Conservation (phyloP, 2,797 vertebrate species). For the Helarctos malayanus region DNA sequence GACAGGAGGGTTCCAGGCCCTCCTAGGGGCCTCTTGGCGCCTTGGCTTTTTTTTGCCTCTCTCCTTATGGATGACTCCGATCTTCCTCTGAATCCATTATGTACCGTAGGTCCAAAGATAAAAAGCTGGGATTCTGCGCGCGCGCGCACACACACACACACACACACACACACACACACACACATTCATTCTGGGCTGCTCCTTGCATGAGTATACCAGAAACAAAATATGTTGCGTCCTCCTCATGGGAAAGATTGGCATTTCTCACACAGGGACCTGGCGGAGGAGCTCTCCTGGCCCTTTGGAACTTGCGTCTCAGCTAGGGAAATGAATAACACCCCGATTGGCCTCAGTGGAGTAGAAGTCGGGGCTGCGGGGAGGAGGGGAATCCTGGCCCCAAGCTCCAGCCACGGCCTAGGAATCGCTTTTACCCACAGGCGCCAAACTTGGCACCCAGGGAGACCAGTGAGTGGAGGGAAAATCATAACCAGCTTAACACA, state of each 20-base stretch:
- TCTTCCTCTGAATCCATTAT: slow-evolving; percentile 81
- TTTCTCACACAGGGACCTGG: slow-evolving; percentile 66
- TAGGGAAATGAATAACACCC: slow-evolving; percentile 75
- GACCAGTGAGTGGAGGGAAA: slow-evolving; percentile 52
- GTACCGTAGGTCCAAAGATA: slow-evolving; percentile 62
- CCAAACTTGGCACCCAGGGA: slow-evolving; percentile 62
- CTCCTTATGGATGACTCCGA: slow-evolving; percentile 78
- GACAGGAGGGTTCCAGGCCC: slow-evolving; percentile 79
- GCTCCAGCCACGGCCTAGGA: neutral
- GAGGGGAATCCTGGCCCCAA: neutral
- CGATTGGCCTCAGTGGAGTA: slow-evolving; percentile 71
- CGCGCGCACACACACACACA: neutral
- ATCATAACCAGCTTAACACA: slow-evolving; percentile 72
- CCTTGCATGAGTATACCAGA: slow-evolving; percentile 81
- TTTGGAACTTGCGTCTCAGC: slow-evolving; percentile 72
- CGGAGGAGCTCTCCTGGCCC: slow-evolving; percentile 54
- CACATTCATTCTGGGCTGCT: neutral
- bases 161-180: slow-evolving; percentile 36
- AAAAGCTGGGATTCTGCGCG: slow-evolving; percentile 47
- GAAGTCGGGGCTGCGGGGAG: neutral
- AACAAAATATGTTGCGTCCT: slow-evolving; percentile 78
- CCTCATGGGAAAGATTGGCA: slow-evolving; percentile 81
- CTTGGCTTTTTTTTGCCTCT: slow-evolving; percentile 29
- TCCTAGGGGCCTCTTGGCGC: neutral
- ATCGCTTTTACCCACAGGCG: slow-evolving; percentile 58